A percentile compares a stretch with the other conserved stretches of the same genome.
These are phyloP conservation scores for Mesitornis unicolor DNA, from an alignment of 2,113 vertebrate genomes.

Conservation along the genomic window DNA sequence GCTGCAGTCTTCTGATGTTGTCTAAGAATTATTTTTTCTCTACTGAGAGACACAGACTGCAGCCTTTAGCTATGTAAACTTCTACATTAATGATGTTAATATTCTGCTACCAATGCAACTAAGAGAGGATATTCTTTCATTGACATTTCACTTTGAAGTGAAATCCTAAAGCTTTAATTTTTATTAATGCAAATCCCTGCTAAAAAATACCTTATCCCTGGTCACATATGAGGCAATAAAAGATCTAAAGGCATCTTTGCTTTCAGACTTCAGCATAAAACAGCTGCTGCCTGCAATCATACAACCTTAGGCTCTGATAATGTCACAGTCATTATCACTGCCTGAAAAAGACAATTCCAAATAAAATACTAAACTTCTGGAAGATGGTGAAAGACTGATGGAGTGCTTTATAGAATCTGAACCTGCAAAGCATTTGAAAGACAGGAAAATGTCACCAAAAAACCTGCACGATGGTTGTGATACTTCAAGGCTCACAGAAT, in stretches of 20 bases:
- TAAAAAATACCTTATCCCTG: constrained; percentile 46
- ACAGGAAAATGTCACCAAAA: not conserved
- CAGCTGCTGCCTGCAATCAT: not conserved
- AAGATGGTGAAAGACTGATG: not conserved
- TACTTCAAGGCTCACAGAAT: not conserved
- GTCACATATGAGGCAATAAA: not conserved
- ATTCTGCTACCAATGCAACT: constrained; percentile 24
- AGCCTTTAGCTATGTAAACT: not conserved
- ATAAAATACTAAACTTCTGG: not conserved
- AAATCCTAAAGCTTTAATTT: constrained; percentile 60
- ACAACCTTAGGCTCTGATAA: not conserved
- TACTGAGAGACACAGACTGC: not conserved
- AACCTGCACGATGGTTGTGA: not conserved
- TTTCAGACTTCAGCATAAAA: constrained; percentile 23
- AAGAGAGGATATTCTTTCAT: constrained; percentile 26
- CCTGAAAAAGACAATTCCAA: not conserved
- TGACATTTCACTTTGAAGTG: constrained; percentile 53
- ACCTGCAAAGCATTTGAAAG: not conserved
- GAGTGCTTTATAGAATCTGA: not conserved
- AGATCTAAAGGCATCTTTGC: constrained; percentile 16
- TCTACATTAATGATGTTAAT: constrained; percentile 21
- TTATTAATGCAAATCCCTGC: constrained; percentile 49
- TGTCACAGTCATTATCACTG: no score
- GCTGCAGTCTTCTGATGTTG: not conserved
- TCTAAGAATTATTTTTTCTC: constrained; percentile 7